Conservation (phyloP, 2,888 invertebrate species). For the Noctua comes region DNA sequence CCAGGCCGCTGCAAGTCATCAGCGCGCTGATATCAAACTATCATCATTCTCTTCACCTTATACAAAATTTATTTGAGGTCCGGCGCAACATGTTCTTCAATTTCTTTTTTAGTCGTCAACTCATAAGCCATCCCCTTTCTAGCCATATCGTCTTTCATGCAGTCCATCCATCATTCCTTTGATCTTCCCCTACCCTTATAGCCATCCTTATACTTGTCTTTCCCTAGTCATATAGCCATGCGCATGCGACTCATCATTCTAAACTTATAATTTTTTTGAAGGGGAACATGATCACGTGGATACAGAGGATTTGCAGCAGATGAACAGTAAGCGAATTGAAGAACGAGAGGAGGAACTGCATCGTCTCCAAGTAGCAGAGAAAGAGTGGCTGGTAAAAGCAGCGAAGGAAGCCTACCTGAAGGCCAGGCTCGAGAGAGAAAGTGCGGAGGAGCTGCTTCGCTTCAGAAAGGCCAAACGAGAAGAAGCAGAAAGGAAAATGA, state of each 20-base stretch:
- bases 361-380: not conserved
- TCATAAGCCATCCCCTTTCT: too few relatives aligned
- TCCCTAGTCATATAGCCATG: not conserved
- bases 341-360: constrained; percentile 4
- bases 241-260: not conserved
- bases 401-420: not conserved
- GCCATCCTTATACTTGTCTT: too few relatives aligned
- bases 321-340: not conserved
- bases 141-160: not conserved
- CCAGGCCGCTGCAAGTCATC: too few relatives aligned
- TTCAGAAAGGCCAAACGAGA: not conserved
- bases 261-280: not conserved
- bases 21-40: too few relatives aligned
- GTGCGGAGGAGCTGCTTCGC: constrained; percentile 2
- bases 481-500: not conserved
- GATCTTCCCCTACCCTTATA: not conserved
- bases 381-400: not conserved
- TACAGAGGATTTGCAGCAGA: not conserved
- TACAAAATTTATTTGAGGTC: too few relatives aligned
- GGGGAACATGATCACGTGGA: not conserved
- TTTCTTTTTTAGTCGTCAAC: too few relatives aligned
- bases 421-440: not conserved
- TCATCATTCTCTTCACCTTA: too few relatives aligned
- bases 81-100: too few relatives aligned
- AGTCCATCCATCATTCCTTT: not conserved